A percentile compares a stretch with the other conserved stretches of the same genome.
These are phyloP conservation scores for Spondyliosoma cantharus DNA, from an alignment of 2,797 vertebrate genomes.

Conservation along the genomic window DNA sequence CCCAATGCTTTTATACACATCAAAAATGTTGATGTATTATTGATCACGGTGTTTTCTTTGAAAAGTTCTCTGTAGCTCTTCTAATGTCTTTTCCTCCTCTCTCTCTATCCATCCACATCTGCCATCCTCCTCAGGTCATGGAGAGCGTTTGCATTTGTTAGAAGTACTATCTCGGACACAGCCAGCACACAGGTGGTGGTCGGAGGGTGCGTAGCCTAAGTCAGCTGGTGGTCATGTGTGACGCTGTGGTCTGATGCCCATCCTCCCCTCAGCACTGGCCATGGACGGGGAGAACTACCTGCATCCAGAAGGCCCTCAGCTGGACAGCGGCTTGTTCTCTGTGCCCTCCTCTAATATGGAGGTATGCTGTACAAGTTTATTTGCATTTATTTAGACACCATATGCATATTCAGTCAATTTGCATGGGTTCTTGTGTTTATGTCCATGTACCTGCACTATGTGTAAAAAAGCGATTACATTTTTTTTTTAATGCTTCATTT, in stretches of 20 bases:
- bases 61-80: not conserved
- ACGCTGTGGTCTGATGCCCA: slow-evolving; percentile 86
- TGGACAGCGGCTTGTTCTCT: slow-evolving; percentile 81
- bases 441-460: not conserved
- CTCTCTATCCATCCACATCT: not conserved
- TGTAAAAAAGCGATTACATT: not conserved
- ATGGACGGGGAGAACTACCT: slow-evolving; percentile 94
- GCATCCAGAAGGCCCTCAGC: slow-evolving; percentile 84
- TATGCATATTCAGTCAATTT: not conserved
- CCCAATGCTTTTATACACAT: not conserved
- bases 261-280: slow-evolving; percentile 87
- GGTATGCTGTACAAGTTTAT: slow-evolving; percentile 51
- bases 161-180: slow-evolving; percentile 62
- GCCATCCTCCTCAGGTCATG: slow-evolving; percentile 74
- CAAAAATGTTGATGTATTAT: not conserved
- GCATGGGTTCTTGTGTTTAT: not conserved
- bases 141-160: slow-evolving; percentile 71
- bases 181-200: slow-evolving; percentile 59
- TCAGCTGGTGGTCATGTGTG: slow-evolving; percentile 79
- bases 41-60: not conserved
- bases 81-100: slow-evolving; percentile 13
- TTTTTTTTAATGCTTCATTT: not conserved
- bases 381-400: not conserved
- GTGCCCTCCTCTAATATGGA: slow-evolving; percentile 77
- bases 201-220: slow-evolving; percentile 56